A percentile compares a stretch with the other conserved stretches of the same genome.
These are phyloP conservation scores for Karalla daura DNA, from an alignment of 2,797 vertebrate genomes.

Conservation along the genomic window DNA sequence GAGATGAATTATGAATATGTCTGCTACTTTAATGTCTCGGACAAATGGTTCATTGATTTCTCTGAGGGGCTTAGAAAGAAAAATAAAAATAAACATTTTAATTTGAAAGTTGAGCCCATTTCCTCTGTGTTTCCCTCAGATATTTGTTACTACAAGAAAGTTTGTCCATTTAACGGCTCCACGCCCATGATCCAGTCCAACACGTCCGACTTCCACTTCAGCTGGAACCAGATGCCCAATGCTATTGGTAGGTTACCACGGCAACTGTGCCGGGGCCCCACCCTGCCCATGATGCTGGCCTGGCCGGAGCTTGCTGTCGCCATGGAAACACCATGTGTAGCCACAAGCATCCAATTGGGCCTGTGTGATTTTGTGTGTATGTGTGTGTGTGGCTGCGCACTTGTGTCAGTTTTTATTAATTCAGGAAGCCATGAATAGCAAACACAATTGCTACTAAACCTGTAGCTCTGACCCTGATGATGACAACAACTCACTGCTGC, in stretches of 20 bases:
- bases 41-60: neutral
- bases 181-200: conserved; percentile 95
- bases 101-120: conserved; percentile 1
- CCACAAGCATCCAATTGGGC: conserved; percentile 42
- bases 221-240: conserved; percentile 99
- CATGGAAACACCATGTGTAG: conserved; percentile 67
- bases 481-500: conserved; percentile 9
- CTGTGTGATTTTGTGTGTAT: conserved; percentile 35
- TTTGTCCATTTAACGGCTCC: conserved; percentile 94
- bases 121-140: conserved; percentile 80
- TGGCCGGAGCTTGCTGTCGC: conserved; percentile 59
- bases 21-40: neutral
- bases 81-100: neutral
- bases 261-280: conserved; percentile 52
- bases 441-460: conserved; percentile 32
- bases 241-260: conserved; percentile 89
- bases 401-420: conserved; percentile 39
- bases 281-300: conserved; percentile 45
- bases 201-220: conserved; percentile 96
- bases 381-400: conserved; percentile 1
- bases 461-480: conserved; percentile 9
- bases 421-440: conserved; percentile 37
- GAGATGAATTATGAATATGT: conserved; percentile 7
- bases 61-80: neutral
- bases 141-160: conserved; percentile 95